Percentiles rank a stretch among this genome's conserved stretches.
phyloP scores from a whole-genome alignment of 2,797 vertebrate genomes.

The Acrocephalus scirpaceus region DNA sequence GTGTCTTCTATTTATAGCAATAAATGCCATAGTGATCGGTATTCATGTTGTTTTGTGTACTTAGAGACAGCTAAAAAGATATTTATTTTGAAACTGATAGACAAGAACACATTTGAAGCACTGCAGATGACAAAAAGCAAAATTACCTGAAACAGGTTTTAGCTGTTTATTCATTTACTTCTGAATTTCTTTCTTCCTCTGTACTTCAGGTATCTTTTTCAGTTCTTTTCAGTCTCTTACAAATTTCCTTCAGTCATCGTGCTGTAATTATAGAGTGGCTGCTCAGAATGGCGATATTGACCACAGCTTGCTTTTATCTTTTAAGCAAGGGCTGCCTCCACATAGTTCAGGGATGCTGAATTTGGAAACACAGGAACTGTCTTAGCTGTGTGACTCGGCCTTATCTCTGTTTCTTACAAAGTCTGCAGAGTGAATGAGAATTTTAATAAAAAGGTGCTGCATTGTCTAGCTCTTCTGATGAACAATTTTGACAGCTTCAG shows the following conservation, averaged over 20 bases:
- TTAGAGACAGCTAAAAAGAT: not conserved
- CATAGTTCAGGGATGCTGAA: not conserved
- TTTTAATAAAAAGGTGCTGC: conserved; percentile 20
- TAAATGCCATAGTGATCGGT: not conserved
- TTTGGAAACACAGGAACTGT: not conserved
- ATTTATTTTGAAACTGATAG: not conserved
- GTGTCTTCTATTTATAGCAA: not conserved
- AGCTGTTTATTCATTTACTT: not conserved
- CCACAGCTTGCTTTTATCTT: not conserved
- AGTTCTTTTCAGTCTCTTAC: not conserved
- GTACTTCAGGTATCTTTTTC: not conserved
- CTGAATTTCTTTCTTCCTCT: not conserved
- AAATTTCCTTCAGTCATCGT: not conserved
- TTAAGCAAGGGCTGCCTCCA: not conserved
- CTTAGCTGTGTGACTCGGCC: not conserved
- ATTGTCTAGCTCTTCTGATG: conserved; percentile 1
- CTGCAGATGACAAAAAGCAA: not conserved
- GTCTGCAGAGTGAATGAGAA: not conserved
- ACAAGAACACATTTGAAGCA: not conserved
- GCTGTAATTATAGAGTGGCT: not conserved
- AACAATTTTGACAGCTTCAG: not conserved
- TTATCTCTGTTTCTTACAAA: not conserved
- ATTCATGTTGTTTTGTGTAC: not conserved
- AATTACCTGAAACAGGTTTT: not conserved
- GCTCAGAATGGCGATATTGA: not conserved